Evolutionary conservation across 1,140 invertebrate species (phyloP).

Genomic region (Neodiprion pinetum): DNA sequence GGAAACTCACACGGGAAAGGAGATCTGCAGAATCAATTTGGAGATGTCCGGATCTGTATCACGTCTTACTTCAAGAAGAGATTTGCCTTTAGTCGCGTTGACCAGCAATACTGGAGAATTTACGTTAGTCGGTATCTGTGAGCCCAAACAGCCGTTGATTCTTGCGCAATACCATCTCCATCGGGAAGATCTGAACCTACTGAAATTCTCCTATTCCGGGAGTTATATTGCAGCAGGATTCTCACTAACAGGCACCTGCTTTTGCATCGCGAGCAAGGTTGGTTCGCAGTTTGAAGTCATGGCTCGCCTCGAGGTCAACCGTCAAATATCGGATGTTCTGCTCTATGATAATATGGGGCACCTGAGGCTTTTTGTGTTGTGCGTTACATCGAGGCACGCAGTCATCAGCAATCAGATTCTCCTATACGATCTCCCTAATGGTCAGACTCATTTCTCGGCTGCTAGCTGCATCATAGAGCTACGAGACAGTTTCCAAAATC

Average conservation of each 20-base stretch:
- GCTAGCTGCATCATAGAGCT: conserved; percentile 18
- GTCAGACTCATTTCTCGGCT: conserved; percentile 17
- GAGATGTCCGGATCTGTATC: conserved; percentile 34
- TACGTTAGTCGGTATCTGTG: conserved; percentile 32
- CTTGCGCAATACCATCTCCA: conserved; percentile 39
- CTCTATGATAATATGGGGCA: conserved; percentile 32
- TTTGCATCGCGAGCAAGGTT: conserved; percentile 36
- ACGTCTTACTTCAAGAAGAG: conserved; percentile 38
- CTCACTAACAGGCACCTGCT: conserved; percentile 42
- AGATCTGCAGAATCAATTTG: conserved; percentile 31
- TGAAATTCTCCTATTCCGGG: conserved; percentile 51
- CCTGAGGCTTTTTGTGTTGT: conserved; percentile 37
- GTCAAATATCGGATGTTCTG: conserved; percentile 38
- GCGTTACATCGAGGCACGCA: conserved; percentile 6
- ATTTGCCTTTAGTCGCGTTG: conserved; percentile 43
- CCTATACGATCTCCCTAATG: conserved; percentile 30
- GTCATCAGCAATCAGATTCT: conserved; percentile 31
- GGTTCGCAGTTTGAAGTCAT: conserved; percentile 31
- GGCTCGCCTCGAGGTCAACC: conserved; percentile 23
- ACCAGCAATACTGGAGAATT: conserved; percentile 45
- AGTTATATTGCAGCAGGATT: conserved; percentile 38
- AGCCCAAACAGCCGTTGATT: conserved; percentile 37
- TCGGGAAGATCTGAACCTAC: conserved; percentile 36
- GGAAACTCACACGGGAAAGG: conserved; percentile 33
- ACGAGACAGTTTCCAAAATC: conserved; percentile 27